phyloP scores from a whole-genome alignment of 2,797 vertebrate genomes.

The Rhynchotus rufescens region DNA sequence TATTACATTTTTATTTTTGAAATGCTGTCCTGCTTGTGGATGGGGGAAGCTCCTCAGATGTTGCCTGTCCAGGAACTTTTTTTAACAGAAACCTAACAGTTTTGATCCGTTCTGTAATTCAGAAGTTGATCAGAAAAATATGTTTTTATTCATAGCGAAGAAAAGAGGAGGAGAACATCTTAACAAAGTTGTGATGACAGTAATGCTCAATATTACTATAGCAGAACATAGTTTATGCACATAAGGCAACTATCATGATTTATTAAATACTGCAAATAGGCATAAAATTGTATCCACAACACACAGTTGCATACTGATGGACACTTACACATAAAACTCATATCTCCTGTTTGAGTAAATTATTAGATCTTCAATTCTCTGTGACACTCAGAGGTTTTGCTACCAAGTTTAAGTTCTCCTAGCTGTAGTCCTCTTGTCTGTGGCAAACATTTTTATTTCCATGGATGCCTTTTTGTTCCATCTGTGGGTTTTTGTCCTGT shows the following conservation, averaged over 20 bases:
- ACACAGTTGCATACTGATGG: not conserved
- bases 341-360: not conserved
- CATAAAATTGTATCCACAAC: not conserved
- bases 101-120: not conserved
- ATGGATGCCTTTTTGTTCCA: not conserved
- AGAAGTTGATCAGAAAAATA: not conserved
- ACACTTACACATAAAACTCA: not conserved
- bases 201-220: not conserved
- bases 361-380: not conserved
- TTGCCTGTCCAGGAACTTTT: not conserved
- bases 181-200: not conserved
- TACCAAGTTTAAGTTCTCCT: not conserved
- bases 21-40: not conserved
- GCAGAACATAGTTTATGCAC: not conserved
- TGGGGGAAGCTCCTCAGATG: not conserved
- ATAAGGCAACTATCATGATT: not conserved
- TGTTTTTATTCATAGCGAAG: not conserved
- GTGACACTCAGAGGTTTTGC: not conserved
- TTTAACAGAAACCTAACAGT: not conserved
- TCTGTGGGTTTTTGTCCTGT: not conserved
- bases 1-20: not conserved
- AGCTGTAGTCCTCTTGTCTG: not conserved
- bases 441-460: not conserved
- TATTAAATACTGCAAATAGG: not conserved
- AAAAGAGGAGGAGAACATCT: not conserved